Evolutionary conservation across 2,113 vertebrate genomes (phyloP).

Genomic region (Danio rerio): GRCz12tu NC_133181.1:40343001-40343500

Average conservation of each 20-base stretch:
- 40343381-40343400: neutral
- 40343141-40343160: slow-evolving; percentile 98
- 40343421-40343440: too few relatives aligned
- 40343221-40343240: slow-evolving; percentile 21
- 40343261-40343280: neutral
- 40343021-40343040: neutral
- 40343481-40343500: too few relatives aligned
- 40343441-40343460: neutral
- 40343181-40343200: slow-evolving; percentile 96
- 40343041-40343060: neutral
- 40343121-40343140: slow-evolving; percentile 97
- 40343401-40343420: too few relatives aligned
- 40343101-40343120: slow-evolving; percentile 93
- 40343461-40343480: too few relatives aligned
- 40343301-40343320: neutral
- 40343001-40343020: neutral
- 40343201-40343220: slow-evolving; percentile 78
- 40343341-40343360: neutral
- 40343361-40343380: neutral
- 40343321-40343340: slow-evolving; percentile 6
- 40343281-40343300: neutral
- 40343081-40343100: slow-evolving; percentile 93
- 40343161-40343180: slow-evolving; percentile 91
- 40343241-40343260: slow-evolving; percentile 12
- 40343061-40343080: slow-evolving; percentile 71